These are phyloP conservation scores for Stictocephala bisonia DNA, from an alignment of 2,888 invertebrate genomes.

Conservation along the genomic window DNA sequence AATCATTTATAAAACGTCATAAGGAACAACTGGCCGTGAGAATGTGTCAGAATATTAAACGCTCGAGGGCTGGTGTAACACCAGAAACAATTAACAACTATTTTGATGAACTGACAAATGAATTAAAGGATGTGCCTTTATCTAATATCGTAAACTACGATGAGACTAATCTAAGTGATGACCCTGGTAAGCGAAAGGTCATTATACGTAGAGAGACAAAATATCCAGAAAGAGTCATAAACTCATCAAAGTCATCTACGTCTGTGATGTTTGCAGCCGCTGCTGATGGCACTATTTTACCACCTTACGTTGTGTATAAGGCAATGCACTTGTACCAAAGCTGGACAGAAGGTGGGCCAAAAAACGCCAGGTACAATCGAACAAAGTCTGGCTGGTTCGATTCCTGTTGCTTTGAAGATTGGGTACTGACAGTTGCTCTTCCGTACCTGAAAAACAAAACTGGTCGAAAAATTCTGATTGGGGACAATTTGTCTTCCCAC, in stretches of 20 bases:
- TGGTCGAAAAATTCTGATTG: constrained; percentile 61
- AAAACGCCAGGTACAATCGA: constrained; percentile 56
- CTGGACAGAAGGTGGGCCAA: constrained; percentile 52
- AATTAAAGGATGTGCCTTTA: constrained; percentile 48
- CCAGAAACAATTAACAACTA: constrained; percentile 54
- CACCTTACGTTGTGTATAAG: constrained; percentile 52
- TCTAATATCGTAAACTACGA: constrained; percentile 60
- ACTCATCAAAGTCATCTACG: constrained; percentile 50
- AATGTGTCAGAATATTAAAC: constrained; percentile 53
- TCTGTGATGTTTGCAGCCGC: constrained; percentile 53
- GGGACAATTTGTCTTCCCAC: constrained; percentile 59
- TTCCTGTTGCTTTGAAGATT: constrained; percentile 58
- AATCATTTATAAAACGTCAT: constrained; percentile 52
- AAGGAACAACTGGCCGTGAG: constrained; percentile 51
- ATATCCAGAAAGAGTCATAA: constrained; percentile 52
- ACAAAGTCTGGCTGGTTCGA: constrained; percentile 62
- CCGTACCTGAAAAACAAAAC: constrained; percentile 20
- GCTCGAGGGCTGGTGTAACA: constrained; percentile 56
- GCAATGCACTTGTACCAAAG: constrained; percentile 50
- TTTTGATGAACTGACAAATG: constrained; percentile 55
- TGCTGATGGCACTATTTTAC: constrained; percentile 50
- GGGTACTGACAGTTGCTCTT: constrained; percentile 45
- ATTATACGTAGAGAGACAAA: constrained; percentile 51
- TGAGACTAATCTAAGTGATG: constrained; percentile 61
- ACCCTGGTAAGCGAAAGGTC: constrained; percentile 55